phyloP scores from a whole-genome alignment of 2,888 invertebrate genomes.

The Diplolepis rosae region DNA sequence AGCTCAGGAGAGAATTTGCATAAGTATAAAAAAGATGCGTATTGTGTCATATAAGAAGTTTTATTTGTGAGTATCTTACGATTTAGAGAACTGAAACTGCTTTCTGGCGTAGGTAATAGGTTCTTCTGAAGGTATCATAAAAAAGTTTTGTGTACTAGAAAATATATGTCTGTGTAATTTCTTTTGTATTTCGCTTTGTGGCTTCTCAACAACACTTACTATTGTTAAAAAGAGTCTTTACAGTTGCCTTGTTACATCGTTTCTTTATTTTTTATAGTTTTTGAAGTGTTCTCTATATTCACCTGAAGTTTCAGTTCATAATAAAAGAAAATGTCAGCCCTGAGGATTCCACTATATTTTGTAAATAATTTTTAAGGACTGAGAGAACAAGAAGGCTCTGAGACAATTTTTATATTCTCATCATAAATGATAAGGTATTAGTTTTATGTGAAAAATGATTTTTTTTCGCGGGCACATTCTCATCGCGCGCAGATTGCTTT shows the following conservation, averaged over 20 bases:
- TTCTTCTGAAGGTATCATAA: constrained; percentile 12
- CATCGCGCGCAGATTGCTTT: too few relatives aligned
- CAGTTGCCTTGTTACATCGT: constrained; percentile 14
- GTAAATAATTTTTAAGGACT: too few relatives aligned
- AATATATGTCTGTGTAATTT: constrained; percentile 8
- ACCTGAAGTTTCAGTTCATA: not conserved
- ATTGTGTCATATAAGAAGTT: not conserved
- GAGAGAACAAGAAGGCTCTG: too few relatives aligned
- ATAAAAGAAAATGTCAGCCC: not conserved
- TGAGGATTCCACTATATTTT: too few relatives aligned
- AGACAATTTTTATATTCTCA: too few relatives aligned
- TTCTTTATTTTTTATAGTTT: not conserved
- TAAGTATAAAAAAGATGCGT: constrained; percentile 3
- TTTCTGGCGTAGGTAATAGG: not conserved
- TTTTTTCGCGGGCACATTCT: too few relatives aligned
- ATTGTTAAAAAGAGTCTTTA: not conserved
- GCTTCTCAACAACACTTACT: constrained; percentile 11
- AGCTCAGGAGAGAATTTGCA: constrained; percentile 30
- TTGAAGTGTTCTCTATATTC: not conserved
- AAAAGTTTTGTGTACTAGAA: constrained; percentile 10
- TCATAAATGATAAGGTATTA: too few relatives aligned
- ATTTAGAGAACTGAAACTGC: constrained; percentile 7
- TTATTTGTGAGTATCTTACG: constrained; percentile 14
- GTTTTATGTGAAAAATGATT: too few relatives aligned
- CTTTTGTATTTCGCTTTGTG: constrained; percentile 1